Percentiles rank a stretch among this genome's conserved stretches.
Evolutionary conservation across 2,113 vertebrate genomes (phyloP).

Genomic region (Oxygymnocypris stewartii): DNA sequence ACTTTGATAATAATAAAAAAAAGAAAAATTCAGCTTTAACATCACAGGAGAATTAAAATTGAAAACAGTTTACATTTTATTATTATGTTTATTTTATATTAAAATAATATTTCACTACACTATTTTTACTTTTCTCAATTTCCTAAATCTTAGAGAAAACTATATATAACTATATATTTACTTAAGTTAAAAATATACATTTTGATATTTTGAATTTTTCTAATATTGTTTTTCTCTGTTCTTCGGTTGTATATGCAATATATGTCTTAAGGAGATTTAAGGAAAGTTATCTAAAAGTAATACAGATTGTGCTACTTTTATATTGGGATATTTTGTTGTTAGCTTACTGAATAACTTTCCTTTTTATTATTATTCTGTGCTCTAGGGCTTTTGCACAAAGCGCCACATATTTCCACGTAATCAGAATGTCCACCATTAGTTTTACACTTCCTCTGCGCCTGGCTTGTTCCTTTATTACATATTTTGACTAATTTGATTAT

Average conservation of each 20-base stretch:
- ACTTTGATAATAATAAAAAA: background rate
- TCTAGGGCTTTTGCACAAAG: background rate
- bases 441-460: background rate
- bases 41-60: too few species aligned
- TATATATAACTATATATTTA: background rate
- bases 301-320: background rate
- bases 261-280: background rate
- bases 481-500: slow-evolving; percentile 13
- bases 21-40: too few species aligned
- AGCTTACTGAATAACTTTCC: background rate
- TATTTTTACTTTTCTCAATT: background rate
- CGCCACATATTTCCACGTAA: background rate
- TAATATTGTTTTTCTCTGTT: background rate
- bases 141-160: background rate
- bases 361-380: background rate
- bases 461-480: slow-evolving; percentile 6
- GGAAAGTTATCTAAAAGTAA: background rate
- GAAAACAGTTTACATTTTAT: too few species aligned
- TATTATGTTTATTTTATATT: too few species aligned
- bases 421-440: background rate
- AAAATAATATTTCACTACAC: background rate
- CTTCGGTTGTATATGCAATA: background rate
- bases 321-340: background rate
- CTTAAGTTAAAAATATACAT: background rate
- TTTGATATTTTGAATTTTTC: too few species aligned